Evolutionary conservation across 2,797 vertebrate genomes (phyloP).

Genomic region (Melanotaenia pygmaea): DNA sequence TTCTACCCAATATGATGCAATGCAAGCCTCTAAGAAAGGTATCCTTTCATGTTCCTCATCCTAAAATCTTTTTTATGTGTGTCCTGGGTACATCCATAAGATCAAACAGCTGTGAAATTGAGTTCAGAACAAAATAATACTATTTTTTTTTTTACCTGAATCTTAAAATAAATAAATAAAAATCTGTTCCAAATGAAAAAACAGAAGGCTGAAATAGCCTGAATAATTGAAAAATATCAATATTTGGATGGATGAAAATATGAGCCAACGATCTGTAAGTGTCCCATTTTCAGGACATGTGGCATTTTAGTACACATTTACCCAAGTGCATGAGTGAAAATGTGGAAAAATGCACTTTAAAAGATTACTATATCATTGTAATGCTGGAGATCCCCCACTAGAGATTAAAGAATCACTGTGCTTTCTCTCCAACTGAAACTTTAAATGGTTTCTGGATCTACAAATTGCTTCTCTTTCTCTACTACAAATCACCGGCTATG

Average conservation of each 20-base stretch:
- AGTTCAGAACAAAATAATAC: constrained; percentile 54
- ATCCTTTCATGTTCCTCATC: constrained; percentile 66
- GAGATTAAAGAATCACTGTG: constrained; percentile 1
- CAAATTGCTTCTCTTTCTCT: constrained; percentile 59
- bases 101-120: constrained; percentile 59
- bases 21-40: constrained; percentile 40
- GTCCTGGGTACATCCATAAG: constrained; percentile 43
- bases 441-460: constrained; percentile 49
- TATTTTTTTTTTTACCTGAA: constrained; percentile 13
- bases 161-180: constrained; percentile 25
- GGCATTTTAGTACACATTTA: constrained; percentile 29
- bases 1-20: constrained; percentile 47
- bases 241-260: constrained; percentile 29
- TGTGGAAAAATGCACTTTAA: constrained; percentile 1
- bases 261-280: constrained; percentile 21
- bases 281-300: constrained; percentile 15
- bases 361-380: constrained; percentile 12
- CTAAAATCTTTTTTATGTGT: constrained; percentile 59
- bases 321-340: not conserved
- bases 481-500: constrained; percentile 37
- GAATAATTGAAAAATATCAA: constrained; percentile 10
- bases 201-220: constrained; percentile 1
- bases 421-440: constrained; percentile 43
- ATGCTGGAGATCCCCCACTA: constrained; percentile 17
- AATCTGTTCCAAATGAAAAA: not conserved